Percentiles rank a stretch among this genome's conserved stretches.
These are phyloP conservation scores for Zaprionus africanus DNA, from an alignment of 1,140 invertebrate species.

Conservation along the genomic window DNA sequence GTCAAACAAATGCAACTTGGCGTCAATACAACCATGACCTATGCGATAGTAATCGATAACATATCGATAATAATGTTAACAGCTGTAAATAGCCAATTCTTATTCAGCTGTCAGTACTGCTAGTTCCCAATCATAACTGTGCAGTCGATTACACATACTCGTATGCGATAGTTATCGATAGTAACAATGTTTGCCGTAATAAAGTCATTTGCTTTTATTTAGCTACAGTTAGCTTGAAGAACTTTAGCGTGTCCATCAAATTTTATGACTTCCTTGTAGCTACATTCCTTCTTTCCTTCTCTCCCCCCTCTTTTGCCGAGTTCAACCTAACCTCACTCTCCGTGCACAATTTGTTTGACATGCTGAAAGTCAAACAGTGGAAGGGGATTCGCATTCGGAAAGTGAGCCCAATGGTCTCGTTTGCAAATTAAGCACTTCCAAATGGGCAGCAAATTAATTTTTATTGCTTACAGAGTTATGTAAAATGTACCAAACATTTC, in stretches of 20 bases:
- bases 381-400: constrained; percentile 35
- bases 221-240: neutral
- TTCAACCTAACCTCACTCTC: constrained; percentile 1
- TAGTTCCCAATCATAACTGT: neutral
- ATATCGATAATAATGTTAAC: no score
- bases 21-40: no score
- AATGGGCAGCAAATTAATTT: constrained; percentile 82
- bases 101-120: neutral
- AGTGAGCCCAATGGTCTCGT: constrained; percentile 76
- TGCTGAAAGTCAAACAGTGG: constrained; percentile 55
- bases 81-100: no score
- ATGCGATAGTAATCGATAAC: no score
- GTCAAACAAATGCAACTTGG: no score
- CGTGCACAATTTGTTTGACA: constrained; percentile 53
- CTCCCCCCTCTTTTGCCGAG: neutral
- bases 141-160: neutral
- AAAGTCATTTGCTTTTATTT: neutral
- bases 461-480: constrained; percentile 79
- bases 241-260: neutral
- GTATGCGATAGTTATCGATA: constrained; percentile 1
- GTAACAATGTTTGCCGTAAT: neutral
- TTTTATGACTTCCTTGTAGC: neutral
- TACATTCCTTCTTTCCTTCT: neutral
- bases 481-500: constrained; percentile 66
- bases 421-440: constrained; percentile 82